These are phyloP conservation scores for Lasioglossum figueresi DNA, from an alignment of 2,888 invertebrate genomes.

Conservation along the genomic window DNA sequence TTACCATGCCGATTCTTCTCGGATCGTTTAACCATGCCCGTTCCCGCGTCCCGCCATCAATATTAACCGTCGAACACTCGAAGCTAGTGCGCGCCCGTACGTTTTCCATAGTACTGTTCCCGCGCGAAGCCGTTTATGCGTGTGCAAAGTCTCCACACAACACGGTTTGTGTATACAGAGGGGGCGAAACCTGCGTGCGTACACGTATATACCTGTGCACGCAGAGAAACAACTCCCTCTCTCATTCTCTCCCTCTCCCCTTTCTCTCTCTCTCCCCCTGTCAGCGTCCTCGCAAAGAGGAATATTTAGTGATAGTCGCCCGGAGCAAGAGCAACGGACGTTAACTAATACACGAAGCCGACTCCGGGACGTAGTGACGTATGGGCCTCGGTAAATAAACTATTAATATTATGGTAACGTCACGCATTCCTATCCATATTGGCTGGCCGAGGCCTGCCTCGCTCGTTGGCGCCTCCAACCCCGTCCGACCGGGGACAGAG, in stretches of 20 bases:
- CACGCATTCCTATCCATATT: slow-evolving; percentile 84
- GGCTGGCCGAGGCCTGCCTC: slow-evolving; percentile 75
- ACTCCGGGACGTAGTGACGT: slow-evolving; percentile 78
- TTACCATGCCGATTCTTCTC: slow-evolving; percentile 65
- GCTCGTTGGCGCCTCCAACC: slow-evolving; percentile 75
- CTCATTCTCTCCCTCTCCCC: neutral
- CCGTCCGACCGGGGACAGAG: slow-evolving; percentile 39
- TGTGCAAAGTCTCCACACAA: neutral
- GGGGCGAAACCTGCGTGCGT: neutral
- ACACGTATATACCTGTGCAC: slow-evolving; percentile 1
- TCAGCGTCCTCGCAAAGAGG: slow-evolving; percentile 78
- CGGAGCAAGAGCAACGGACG: slow-evolving; percentile 76
- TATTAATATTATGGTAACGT: slow-evolving; percentile 84
- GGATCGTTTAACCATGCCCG: slow-evolving; percentile 69
- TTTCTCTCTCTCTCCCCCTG: slow-evolving; percentile 65
- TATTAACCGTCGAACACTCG: slow-evolving; percentile 82
- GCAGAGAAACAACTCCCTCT: slow-evolving; percentile 13
- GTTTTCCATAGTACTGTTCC: slow-evolving; percentile 42
- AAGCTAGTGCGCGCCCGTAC: slow-evolving; percentile 57
- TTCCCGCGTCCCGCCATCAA: slow-evolving; percentile 81
- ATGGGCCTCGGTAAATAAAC: slow-evolving; percentile 83
- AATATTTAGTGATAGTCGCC: slow-evolving; percentile 83
- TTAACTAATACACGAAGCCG: slow-evolving; percentile 73
- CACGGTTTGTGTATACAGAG: neutral
- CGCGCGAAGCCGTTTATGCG: neutral